Percentiles rank a stretch among this genome's conserved stretches.
Conservation (phyloP, 2,888 invertebrate species). For the Ennomos fuscantarius region DNA sequence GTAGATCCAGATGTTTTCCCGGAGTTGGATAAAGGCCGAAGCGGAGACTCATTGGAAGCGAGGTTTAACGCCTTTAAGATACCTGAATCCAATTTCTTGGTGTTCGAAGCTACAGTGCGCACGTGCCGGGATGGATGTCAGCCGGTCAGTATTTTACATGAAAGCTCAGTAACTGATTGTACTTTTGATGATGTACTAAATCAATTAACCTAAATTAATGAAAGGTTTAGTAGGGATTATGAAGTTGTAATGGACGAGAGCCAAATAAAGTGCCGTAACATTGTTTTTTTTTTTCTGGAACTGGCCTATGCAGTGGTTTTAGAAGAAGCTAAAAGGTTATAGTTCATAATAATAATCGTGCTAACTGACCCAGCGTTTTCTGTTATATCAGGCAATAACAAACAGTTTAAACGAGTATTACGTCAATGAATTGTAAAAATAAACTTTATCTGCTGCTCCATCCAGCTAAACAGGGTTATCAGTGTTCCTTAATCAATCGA, state of each 20-base stretch:
- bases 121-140: slow-evolving; percentile 96
- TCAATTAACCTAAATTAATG: no score
- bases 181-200: no score
- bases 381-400: slow-evolving; percentile 36
- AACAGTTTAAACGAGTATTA: slow-evolving; percentile 45
- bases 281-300: no score
- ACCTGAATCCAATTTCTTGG: slow-evolving; percentile 96
- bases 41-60: slow-evolving; percentile 94
- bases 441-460: slow-evolving; percentile 45
- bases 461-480: slow-evolving; percentile 53
- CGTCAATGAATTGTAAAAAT: slow-evolving; percentile 59
- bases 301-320: no score
- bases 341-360: no score
- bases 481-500: slow-evolving; percentile 21
- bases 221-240: no score
- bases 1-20: slow-evolving; percentile 97
- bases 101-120: slow-evolving; percentile 96
- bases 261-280: no score
- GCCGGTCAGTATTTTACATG: slow-evolving; percentile 82
- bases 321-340: no score
- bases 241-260: no score
- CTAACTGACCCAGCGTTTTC: slow-evolving; percentile 18
- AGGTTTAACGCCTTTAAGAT: slow-evolving; percentile 97
- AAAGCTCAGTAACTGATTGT: slow-evolving; percentile 4
- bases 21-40: slow-evolving; percentile 93